Percentiles rank a stretch among this genome's conserved stretches.
Conservation (phyloP, 1,140 invertebrate genomes). For the Aphaenogaster floridana region DNA sequence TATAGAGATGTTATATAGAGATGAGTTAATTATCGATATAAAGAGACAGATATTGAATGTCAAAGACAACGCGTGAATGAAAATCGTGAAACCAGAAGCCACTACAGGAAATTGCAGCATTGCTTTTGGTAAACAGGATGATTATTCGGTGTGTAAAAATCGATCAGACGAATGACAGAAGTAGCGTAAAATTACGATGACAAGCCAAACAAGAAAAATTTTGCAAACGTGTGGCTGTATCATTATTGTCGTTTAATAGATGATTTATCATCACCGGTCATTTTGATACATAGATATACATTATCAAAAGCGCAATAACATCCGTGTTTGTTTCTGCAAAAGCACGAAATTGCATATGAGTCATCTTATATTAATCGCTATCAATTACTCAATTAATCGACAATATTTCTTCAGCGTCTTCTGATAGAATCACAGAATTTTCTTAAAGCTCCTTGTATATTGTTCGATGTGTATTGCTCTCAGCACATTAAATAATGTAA, state of each 20-base stretch:
- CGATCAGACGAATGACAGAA: neutral
- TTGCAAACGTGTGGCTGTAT: neutral
- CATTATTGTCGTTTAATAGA: neutral
- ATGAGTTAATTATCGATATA: neutral
- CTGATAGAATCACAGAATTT: neutral
- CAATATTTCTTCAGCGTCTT: neutral
- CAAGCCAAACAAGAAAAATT: conserved; percentile 17
- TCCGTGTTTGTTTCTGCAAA: conserved; percentile 10
- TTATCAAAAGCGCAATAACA: conserved; percentile 29
- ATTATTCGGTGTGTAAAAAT: conserved; percentile 31
- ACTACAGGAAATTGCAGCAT: conserved; percentile 1
- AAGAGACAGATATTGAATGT: neutral
- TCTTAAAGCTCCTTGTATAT: neutral
- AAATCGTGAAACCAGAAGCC: neutral
- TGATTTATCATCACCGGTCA: conserved; percentile 9
- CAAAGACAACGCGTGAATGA: neutral
- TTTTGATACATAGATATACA: neutral
- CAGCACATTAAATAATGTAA: neutral
- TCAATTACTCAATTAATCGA: conserved; percentile 9
- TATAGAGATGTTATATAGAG: neutral
- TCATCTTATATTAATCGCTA: neutral
- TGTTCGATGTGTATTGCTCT: neutral
- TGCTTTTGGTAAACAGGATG: neutral
- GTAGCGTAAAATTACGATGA: conserved; percentile 40
- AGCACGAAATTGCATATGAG: neutral